Evolutionary conservation across 2,888 invertebrate species (phyloP).

Genomic region (Carterocephalus palaemon): DNA sequence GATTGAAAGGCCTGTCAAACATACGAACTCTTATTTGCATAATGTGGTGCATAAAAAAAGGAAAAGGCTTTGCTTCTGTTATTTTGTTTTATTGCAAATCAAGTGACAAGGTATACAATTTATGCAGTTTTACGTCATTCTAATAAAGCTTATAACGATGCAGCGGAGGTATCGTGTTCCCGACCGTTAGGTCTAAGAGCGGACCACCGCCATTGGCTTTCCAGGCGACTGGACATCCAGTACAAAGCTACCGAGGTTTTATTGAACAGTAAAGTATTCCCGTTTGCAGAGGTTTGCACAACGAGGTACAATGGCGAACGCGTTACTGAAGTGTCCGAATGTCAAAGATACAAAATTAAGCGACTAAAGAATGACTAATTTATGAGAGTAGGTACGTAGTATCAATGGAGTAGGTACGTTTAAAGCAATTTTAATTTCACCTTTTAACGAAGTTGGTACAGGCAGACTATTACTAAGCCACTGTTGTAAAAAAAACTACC

Average conservation of each 20-base stretch:
- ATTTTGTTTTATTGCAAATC: no score
- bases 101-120: slow-evolving; percentile 8
- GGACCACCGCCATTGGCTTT: slow-evolving; percentile 40
- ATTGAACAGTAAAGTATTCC: slow-evolving; percentile 30
- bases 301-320: no score
- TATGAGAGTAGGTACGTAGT: no score
- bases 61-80: no score
- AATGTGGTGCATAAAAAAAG: not conserved
- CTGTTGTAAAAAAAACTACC: no score
- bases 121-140: slow-evolving; percentile 3
- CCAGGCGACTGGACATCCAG: slow-evolving; percentile 36
- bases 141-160: slow-evolving; percentile 15
- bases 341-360: no score
- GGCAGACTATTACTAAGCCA: no score
- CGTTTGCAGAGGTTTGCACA: slow-evolving; percentile 4
- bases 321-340: no score
- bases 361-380: no score
- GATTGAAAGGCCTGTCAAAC: not conserved
- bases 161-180: slow-evolving; percentile 40
- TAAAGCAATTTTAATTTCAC: no score
- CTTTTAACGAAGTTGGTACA: no score
- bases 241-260: slow-evolving; percentile 18
- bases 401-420: no score
- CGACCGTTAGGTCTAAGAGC: slow-evolving; percentile 42
- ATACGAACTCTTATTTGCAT: not conserved